Evolutionary conservation across 2,888 invertebrate genomes (phyloP), one percentile per base, ranked within the genome.

Genomic region (Urechis unicinctus): DNA sequence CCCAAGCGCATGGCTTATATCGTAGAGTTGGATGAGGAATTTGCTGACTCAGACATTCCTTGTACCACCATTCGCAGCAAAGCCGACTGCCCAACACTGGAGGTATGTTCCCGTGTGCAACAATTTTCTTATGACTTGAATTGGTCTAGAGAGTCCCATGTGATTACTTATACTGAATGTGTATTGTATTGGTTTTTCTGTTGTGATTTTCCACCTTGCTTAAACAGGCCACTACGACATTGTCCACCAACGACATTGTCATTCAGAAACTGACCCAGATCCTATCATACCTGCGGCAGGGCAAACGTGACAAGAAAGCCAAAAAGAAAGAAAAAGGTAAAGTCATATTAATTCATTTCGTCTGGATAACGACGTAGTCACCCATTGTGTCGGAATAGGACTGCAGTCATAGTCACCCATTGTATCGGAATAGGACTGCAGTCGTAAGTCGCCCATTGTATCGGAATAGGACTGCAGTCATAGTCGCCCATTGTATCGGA

Each of bases 1-100:
- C 89, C 95, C 0, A 92, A 95, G 0, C 85, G 98, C 44, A 98
- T 97, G 96, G 98, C 98, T 0, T 98, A 98, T 75, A 89, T 96
- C 0, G 92, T 97, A 41, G 97, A 98, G 68, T 79, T 98, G 66
- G 92, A 92, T 52, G 89, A 89, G 63, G 92, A 91, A 63, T 83
- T 81, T 66, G 82, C 85, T 1, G 91, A 92, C 65, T 85, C 86
- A 58, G 98, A 98, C 73, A 94, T 98, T 59, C 98, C 98, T 0
- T 95, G 94, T 0, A 97, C 97, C 0, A 79, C 94, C 42, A 89
- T 96, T 30, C 83, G 96, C 52, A 94, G 93, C 63, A 77, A 74
- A 64, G 74, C 89, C 0, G 97, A 98, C 56, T 81, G 81, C 60
- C 91, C 91, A 0, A 85, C 85, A 50, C 81, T 85, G 24, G 88